Evolutionary conservation across 2,113 vertebrate species (phyloP).

Genomic region (Festucalex cinctus): DNA sequence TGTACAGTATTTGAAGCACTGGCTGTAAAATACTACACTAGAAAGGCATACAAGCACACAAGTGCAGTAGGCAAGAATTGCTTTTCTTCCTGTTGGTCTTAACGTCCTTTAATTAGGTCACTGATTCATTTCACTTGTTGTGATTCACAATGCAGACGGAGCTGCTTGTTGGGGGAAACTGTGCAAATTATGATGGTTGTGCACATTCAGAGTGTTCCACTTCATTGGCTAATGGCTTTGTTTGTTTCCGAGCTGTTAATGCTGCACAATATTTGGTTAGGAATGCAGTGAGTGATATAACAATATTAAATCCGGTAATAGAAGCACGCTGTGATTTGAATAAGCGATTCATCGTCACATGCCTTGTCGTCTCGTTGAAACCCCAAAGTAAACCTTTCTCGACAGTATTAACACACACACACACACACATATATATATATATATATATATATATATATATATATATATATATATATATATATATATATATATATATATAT

Average conservation of each 20-base stretch:
- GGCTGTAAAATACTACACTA: constrained; percentile 16
- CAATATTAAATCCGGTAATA: constrained; percentile 21
- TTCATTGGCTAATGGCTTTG: constrained; percentile 29
- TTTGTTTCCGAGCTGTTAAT: constrained; percentile 32
- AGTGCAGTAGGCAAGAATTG: constrained; percentile 36
- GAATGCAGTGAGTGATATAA: constrained; percentile 34
- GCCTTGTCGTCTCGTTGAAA: constrained; percentile 19
- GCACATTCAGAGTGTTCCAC: constrained; percentile 41
- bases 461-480: neutral
- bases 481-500: neutral
- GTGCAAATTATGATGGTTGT: constrained; percentile 14
- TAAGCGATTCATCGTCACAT: constrained; percentile 31
- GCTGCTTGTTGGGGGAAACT: constrained; percentile 9
- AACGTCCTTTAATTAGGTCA: constrained; percentile 59
- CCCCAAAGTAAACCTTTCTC: constrained; percentile 37
- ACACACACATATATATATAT: neutral
- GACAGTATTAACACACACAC: constrained; percentile 21
- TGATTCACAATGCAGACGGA: constrained; percentile 36
- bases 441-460: neutral
- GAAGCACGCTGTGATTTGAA: constrained; percentile 31
- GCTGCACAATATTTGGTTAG: constrained; percentile 40
- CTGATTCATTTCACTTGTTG: constrained; percentile 48
- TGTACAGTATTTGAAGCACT: constrained; percentile 22
- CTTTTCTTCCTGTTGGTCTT: constrained; percentile 48
- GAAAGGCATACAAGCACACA: constrained; percentile 13